Evolutionary conservation across 2,797 vertebrate genomes (phyloP).

Genomic region (Gastrophryne carolinensis): DNA sequence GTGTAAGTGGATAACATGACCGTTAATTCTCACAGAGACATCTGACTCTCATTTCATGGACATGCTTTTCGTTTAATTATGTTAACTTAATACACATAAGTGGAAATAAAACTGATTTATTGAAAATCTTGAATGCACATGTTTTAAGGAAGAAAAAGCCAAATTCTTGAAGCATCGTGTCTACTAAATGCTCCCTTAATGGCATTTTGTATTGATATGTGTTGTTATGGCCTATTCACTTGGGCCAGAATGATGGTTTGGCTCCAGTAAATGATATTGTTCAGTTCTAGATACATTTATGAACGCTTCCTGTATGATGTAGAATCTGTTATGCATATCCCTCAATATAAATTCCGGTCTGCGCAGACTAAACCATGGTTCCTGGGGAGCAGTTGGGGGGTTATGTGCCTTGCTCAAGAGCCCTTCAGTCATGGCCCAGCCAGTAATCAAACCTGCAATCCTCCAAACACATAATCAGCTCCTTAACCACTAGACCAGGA

Average conservation of each 20-base stretch:
- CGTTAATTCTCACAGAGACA: constrained; percentile 11
- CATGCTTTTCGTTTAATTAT: constrained; percentile 48
- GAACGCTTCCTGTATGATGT: neutral
- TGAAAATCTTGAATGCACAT: constrained; percentile 38
- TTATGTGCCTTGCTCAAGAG: no score
- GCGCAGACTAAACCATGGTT: no score
- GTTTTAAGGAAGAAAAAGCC: constrained; percentile 18
- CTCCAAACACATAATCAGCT: no score
- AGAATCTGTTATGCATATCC: no score
- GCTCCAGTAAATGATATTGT: constrained; percentile 9
- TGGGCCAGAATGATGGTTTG: constrained; percentile 12
- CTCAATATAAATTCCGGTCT: no score
- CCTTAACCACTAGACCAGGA: no score
- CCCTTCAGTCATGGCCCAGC: no score
- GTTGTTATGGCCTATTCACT: constrained; percentile 22
- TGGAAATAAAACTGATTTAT: constrained; percentile 44
- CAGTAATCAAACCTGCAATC: no score
- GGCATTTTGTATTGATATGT: constrained; percentile 33
- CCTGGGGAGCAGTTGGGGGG: no score
- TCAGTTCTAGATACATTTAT: neutral
- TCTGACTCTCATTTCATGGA: constrained; percentile 44
- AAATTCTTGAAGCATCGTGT: constrained; percentile 35
- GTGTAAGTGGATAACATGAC: neutral
- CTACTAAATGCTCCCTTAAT: constrained; percentile 41
- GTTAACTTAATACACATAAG: constrained; percentile 41